These are phyloP conservation scores for Pampus argenteus DNA, from an alignment of 2,797 vertebrate species.

Conservation along the genomic window DNA sequence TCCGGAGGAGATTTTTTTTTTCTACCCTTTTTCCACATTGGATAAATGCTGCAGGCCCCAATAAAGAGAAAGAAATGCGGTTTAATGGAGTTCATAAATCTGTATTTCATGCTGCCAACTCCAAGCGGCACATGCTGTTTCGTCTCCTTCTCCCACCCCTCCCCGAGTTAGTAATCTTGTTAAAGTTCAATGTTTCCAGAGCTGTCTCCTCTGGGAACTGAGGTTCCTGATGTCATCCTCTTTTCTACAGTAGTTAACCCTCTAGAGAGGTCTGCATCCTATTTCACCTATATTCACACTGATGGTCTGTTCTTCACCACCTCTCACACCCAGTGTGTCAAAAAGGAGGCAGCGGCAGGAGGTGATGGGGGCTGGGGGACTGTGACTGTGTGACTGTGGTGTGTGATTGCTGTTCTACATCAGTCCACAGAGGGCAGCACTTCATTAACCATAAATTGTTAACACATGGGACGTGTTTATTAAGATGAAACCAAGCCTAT, in stretches of 20 bases:
- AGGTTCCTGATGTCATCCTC: slow-evolving; percentile 72
- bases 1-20: slow-evolving; percentile 66
- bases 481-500: slow-evolving; percentile 71
- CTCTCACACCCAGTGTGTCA: slow-evolving; percentile 37
- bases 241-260: slow-evolving; percentile 62
- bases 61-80: slow-evolving; percentile 84
- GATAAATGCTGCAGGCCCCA: slow-evolving; percentile 79
- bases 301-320: slow-evolving; percentile 34
- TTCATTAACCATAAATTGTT: slow-evolving; percentile 84
- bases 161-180: slow-evolving; percentile 77
- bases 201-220: slow-evolving; percentile 66
- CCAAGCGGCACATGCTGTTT: slow-evolving; percentile 68
- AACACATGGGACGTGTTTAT: slow-evolving; percentile 81
- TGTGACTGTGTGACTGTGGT: too few relatives aligned
- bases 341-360: slow-evolving; percentile 14
- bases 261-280: slow-evolving; percentile 52
- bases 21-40: slow-evolving; percentile 64
- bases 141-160: slow-evolving; percentile 54
- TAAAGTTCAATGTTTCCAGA: slow-evolving; percentile 81
- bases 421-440: slow-evolving; percentile 78
- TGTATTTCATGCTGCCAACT: slow-evolving; percentile 84
- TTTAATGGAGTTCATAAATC: slow-evolving; percentile 88
- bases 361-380: slow-evolving; percentile 8
- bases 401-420: slow-evolving; percentile 69
- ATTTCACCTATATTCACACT: slow-evolving; percentile 48